These are phyloP conservation scores for Poicephalus meyeri DNA, from an alignment of 2,113 vertebrate species.

Conservation along the genomic window DNA sequence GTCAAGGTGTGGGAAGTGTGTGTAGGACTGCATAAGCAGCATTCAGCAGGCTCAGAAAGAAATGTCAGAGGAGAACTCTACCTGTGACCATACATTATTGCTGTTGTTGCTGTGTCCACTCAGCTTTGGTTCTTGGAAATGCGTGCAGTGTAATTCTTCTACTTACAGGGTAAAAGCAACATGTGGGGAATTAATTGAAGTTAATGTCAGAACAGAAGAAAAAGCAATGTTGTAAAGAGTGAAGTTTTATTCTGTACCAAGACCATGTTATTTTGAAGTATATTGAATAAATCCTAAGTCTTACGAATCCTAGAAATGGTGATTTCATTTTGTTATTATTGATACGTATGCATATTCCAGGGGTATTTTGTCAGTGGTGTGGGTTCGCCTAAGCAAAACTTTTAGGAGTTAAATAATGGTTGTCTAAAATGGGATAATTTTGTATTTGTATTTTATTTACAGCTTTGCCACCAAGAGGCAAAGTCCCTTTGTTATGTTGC, in stretches of 20 bases:
- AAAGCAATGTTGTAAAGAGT: not conserved
- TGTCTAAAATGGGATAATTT: not conserved
- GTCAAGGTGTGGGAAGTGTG: rapidly evolving
- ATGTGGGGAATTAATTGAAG: not conserved
- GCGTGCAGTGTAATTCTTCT: not conserved
- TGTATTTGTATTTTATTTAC: not conserved
- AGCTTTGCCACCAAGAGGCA: not conserved
- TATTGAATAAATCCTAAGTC: not conserved
- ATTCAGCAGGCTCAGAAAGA: not conserved
- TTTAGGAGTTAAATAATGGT: not conserved
- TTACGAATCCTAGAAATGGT: not conserved
- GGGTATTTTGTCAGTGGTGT: not conserved
- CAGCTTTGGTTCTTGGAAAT: not conserved
- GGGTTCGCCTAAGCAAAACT: not conserved
- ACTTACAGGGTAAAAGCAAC: not conserved
- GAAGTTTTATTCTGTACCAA: not conserved
- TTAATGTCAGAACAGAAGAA: not conserved
- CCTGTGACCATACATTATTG: not conserved
- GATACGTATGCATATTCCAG: not conserved
- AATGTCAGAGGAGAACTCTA: not conserved
- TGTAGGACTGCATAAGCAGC: not conserved
- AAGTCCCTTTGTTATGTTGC: not conserved
- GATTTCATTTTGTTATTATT: not conserved
- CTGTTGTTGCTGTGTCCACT: not conserved
- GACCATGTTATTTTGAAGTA: not conserved